Percentiles rank a stretch among this genome's conserved stretches.
These are phyloP conservation scores for Argyresthia albistria DNA, from an alignment of 2,888 invertebrate genomes.

Conservation along the genomic window DNA sequence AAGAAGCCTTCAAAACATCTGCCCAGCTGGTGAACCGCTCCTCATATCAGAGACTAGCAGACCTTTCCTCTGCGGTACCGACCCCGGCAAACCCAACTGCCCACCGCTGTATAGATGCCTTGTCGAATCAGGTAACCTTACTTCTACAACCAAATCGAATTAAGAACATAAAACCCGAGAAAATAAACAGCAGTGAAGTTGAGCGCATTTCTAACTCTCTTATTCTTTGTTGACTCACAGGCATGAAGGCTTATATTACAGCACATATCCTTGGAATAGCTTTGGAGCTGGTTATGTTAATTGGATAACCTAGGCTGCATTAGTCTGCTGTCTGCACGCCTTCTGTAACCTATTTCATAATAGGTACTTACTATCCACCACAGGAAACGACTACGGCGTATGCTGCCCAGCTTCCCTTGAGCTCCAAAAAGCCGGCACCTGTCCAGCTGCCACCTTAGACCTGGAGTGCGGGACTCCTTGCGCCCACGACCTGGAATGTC, in stretches of 20 bases:
- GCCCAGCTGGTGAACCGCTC: conserved; percentile 82
- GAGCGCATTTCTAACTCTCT: not conserved
- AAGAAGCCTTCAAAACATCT: conserved; percentile 82
- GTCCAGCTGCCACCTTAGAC: conserved; percentile 70
- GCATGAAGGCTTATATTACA: not conserved
- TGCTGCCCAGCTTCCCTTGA: conserved; percentile 86
- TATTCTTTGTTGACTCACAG: not conserved
- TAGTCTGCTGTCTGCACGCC: not conserved
- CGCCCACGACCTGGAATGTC: conserved; percentile 85
- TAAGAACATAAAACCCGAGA: no score
- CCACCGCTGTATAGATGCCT: conserved; percentile 87
- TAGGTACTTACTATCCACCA: not conserved
- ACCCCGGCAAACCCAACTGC: conserved; percentile 86
- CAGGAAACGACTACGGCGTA: conserved; percentile 88
- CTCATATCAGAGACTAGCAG: conserved; percentile 80
- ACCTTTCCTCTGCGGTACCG: conserved; percentile 87
- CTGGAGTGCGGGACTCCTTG: conserved; percentile 77
- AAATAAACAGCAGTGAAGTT: no score
- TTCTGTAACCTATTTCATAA: not conserved
- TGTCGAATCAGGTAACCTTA: conserved; percentile 76
- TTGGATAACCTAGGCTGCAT: no score
- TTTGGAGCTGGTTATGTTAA: no score
- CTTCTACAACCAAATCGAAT: no score
- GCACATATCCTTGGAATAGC: no score
- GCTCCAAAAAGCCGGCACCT: conserved; percentile 84